phyloP scores from a whole-genome alignment of 1,140 invertebrate species.

The Probaryconus sp. region DNA sequence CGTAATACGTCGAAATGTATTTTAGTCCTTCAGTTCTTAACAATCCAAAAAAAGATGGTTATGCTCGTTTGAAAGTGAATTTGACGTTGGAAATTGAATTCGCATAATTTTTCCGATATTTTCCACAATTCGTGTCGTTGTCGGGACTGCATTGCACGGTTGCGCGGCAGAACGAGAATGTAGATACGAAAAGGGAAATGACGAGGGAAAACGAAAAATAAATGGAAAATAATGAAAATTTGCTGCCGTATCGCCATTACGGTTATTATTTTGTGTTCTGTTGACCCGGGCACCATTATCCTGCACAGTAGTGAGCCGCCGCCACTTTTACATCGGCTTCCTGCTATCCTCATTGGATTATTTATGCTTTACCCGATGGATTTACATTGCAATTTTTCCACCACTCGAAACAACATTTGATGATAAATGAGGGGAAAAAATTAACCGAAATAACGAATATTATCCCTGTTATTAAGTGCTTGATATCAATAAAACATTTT shows the following conservation, averaged over 20 bases:
- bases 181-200: constrained; percentile 35
- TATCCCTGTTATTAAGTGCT: constrained; percentile 13
- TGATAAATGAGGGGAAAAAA: constrained; percentile 9
- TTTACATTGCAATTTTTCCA: constrained; percentile 47
- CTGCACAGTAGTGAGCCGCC: constrained; percentile 18
- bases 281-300: constrained; percentile 53
- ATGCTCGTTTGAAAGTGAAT: constrained; percentile 15
- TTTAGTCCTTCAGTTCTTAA: neutral
- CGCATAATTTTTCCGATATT: constrained; percentile 46
- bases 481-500: constrained; percentile 7
- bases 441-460: constrained; percentile 11
- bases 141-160: constrained; percentile 15
- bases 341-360: constrained; percentile 40
- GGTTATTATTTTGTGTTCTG: constrained; percentile 58
- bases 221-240: constrained; percentile 55
- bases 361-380: constrained; percentile 39
- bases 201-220: constrained; percentile 33
- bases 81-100: constrained; percentile 38
- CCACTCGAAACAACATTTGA: constrained; percentile 28
- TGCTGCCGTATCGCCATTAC: constrained; percentile 49
- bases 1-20: too few relatives aligned
- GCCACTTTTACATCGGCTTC: constrained; percentile 44
- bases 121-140: constrained; percentile 29
- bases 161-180: constrained; percentile 24
- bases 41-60: neutral